Evolutionary conservation across 2,888 invertebrate species (phyloP), one percentile per base, ranked within the genome.

Genomic region (Rhogogaster chlorosoma): DNA sequence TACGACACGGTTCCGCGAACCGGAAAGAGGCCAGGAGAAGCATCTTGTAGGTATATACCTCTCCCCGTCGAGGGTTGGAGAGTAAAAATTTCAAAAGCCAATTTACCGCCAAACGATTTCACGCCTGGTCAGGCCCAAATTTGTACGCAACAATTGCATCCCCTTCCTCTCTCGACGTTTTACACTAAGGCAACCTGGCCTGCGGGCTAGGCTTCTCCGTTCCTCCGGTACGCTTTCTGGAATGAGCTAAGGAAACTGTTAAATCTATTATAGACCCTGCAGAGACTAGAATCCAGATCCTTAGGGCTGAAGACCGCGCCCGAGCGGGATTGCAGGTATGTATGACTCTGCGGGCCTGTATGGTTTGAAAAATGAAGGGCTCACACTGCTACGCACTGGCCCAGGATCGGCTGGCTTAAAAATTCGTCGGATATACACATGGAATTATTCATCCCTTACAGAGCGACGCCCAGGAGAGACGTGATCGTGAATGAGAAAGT

Each of bases 231-330:
- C 67, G 49, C 70, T 67, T 83, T 57, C 22, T n/a, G 45, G 84
- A 86, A 71, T 57, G 29, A 53, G 42, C 80, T 86, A 84, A 87
- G 87, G 90, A 89, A 90, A 91, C 90, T 90, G 91, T 89, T 90
- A 90, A 90, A 90, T 90, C 91, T 90, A 90, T 91, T 90, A 91
- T 88, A 84, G 88, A 85, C 84, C 77, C 45, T 45, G 45, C 86
- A 83, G 80, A 80, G 85, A 84, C 86, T 85, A 61, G 67, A 88
- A 89, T 90, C 88, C 85, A 86, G 89, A 89, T 90, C 88, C 84
- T 86, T 86, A 85, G 80, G 83, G 53, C 83, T 64, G 61, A 85
- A 83, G 82, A 70, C 80, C 84, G 61, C n/a, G 71, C 67, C 78
- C 84, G 80, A 84, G 45, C 75, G 84, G 87, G 87, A 87, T 86